A percentile compares a stretch with the other conserved stretches of the same genome.
These are phyloP conservation scores for Emydoidea blandingii DNA, from an alignment of 2,797 vertebrate species.

Conservation along the genomic window DNA sequence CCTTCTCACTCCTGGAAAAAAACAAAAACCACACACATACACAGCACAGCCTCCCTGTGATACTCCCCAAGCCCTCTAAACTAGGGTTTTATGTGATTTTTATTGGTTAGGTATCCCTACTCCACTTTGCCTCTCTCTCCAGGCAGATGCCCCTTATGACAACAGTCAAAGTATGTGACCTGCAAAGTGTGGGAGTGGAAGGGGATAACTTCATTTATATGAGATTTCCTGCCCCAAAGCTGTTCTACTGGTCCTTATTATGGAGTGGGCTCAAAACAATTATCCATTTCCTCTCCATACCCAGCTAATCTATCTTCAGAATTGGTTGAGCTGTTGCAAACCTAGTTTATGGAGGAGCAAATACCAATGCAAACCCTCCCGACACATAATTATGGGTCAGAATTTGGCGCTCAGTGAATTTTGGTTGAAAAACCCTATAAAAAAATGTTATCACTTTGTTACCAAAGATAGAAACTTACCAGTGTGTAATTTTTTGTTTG, in stretches of 20 bases:
- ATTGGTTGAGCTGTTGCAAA: background rate
- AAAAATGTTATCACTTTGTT: background rate
- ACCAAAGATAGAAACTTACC: background rate
- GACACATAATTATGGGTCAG: background rate
- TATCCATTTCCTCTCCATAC: background rate
- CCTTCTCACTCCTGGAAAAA: no score
- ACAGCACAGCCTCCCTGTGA: no score
- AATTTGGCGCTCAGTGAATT: background rate
- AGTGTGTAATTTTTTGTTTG: background rate
- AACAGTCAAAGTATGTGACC: background rate
- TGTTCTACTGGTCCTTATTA: background rate
- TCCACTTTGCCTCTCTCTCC: no score
- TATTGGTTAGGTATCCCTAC: no score
- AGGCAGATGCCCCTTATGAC: background rate
- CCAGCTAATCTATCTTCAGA: background rate
- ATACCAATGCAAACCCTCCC: background rate
- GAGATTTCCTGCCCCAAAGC: background rate
- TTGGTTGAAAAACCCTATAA: background rate
- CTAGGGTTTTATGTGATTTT: no score
- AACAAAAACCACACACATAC: no score
- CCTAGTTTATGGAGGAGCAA: background rate
- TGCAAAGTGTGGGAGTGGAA: background rate
- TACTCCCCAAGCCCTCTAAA: no score
- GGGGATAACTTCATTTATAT: background rate
- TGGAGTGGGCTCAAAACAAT: background rate